Conservation (phyloP, 2,113 vertebrate genomes). For the Marmota flaviventris region DNA sequence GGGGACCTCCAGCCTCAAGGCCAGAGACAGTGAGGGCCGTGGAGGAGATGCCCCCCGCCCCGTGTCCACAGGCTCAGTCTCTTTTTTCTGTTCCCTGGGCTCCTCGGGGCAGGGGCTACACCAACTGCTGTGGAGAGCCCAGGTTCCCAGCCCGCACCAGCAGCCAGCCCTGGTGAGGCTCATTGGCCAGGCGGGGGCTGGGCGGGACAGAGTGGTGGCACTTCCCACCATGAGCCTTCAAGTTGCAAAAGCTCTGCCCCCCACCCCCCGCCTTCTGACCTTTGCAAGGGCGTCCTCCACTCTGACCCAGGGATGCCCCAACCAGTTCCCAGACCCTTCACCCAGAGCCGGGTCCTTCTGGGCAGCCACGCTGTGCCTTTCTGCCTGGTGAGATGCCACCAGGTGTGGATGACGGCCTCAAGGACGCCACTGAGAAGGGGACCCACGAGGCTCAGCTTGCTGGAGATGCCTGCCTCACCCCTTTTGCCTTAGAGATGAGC, state of each 20-base stretch:
- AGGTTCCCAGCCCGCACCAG: neutral
- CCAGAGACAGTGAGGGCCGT: neutral
- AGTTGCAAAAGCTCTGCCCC: neutral
- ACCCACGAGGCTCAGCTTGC: fast-evolving
- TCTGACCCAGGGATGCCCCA: neutral
- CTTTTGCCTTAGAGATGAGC: neutral
- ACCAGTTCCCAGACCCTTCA: neutral
- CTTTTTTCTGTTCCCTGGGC: neutral
- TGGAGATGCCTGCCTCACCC: neutral
- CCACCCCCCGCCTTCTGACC: no score
- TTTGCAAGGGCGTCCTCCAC: neutral
- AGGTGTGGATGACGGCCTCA: neutral
- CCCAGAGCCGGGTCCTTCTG: neutral
- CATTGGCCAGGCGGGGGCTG: neutral
- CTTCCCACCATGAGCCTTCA: fast-evolving
- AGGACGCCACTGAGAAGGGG: neutral
- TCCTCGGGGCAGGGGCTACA: no score
- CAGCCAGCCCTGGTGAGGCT: no score
- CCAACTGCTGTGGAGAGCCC: fast-evolving
- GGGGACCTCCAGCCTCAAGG: neutral
- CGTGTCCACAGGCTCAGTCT: no score
- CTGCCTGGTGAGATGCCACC: neutral
- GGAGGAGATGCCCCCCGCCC: neutral
- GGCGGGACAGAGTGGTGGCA: neutral
- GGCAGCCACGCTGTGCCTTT: neutral